These are phyloP conservation scores for Pharmacophagus antenor DNA, from an alignment of 2,888 invertebrate species.

Conservation along the genomic window DNA sequence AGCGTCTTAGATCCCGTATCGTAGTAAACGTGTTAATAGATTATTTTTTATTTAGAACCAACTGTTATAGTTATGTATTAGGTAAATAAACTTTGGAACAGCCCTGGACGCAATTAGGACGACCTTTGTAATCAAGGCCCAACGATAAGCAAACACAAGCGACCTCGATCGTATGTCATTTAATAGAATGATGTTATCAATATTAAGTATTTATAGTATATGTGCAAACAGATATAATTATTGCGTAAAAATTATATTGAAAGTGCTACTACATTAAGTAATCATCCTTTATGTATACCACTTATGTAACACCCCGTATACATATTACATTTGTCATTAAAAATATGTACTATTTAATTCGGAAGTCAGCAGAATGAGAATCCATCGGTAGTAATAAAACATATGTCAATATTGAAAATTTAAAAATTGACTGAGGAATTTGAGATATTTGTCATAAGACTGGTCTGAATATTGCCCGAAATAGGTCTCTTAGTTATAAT, in stretches of 20 bases:
- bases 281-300: not conserved
- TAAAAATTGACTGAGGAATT: no score
- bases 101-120: constrained; percentile 14
- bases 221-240: not conserved
- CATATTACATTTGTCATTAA: no score
- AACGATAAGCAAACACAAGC: constrained; percentile 16
- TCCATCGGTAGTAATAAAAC: no score
- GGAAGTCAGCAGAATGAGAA: not conserved
- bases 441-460: no score
- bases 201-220: constrained; percentile 3
- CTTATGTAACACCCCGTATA: no score
- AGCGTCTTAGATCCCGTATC: no score
- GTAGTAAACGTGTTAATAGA: no score
- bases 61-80: not conserved
- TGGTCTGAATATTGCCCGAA: no score
- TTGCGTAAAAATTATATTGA: not conserved
- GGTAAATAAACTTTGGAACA: not conserved
- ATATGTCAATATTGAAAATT: no score
- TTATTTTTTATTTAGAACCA: not conserved
- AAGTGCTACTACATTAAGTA: not conserved
- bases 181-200: constrained; percentile 11
- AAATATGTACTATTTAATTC: no score
- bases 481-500: no score
- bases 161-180: constrained; percentile 17
- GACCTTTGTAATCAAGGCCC: constrained; percentile 10